These are phyloP conservation scores for Zeugodacus cucurbitae DNA, from an alignment of 1,140 invertebrate species.

Conservation along the genomic window DNA sequence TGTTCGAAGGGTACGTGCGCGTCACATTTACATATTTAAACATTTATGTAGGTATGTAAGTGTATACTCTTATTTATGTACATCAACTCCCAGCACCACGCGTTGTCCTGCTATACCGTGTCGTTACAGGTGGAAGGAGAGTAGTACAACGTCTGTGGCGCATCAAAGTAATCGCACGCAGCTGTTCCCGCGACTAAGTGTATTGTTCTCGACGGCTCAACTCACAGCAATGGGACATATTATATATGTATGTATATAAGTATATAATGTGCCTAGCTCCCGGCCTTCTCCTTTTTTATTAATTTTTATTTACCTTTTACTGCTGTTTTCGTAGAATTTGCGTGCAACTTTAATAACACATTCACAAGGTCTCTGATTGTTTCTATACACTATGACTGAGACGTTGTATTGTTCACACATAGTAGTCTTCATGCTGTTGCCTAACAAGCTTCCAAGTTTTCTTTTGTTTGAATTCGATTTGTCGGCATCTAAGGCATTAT, in stretches of 20 bases:
- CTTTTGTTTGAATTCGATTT: neutral
- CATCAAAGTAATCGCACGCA: neutral
- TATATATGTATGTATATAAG: neutral
- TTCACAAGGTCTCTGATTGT: neutral
- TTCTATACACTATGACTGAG: too few species aligned
- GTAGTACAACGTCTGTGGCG: neutral
- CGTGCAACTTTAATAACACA: neutral
- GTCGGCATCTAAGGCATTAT: neutral
- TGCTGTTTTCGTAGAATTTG: neutral
- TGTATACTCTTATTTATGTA: neutral
- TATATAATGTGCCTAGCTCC: neutral
- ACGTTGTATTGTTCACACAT: neutral
- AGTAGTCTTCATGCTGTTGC: neutral
- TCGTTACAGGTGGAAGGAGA: neutral
- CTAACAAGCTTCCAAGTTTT: neutral
- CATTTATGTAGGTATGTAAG: neutral
- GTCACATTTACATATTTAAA: neutral
- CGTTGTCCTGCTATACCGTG: neutral
- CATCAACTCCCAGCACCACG: neutral
- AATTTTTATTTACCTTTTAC: neutral
- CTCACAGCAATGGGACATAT: neutral
- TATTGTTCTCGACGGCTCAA: neutral
- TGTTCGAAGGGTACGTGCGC: neutral
- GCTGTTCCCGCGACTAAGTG: neutral
- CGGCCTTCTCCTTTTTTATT: neutral